A percentile compares a stretch with the other conserved stretches of the same genome.
These are phyloP conservation scores for Muraenolepis orangiensis DNA, from an alignment of 2,797 vertebrate species.

Conservation along the genomic window DNA sequence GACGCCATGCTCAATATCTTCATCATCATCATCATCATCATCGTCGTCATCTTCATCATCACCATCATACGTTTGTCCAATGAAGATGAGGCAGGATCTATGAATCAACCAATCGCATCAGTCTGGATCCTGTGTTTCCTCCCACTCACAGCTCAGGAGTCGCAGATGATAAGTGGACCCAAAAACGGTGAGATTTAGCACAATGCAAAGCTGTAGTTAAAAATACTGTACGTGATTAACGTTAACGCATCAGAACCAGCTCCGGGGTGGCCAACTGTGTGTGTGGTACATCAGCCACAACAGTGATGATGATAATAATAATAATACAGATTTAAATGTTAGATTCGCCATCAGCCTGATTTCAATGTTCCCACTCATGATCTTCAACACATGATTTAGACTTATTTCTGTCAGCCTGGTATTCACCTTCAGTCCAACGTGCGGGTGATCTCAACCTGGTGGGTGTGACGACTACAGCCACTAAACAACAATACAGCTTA, in stretches of 20 bases:
- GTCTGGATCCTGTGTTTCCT: constrained; percentile 1
- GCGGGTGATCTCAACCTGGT: not conserved
- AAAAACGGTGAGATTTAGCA: not conserved
- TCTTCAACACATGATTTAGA: not conserved
- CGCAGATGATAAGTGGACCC: not conserved
- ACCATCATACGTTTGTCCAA: constrained; percentile 4
- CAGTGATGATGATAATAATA: not conserved
- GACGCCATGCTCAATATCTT: constrained; percentile 17
- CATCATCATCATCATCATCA: not conserved
- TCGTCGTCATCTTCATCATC: constrained; percentile 6
- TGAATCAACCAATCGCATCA: constrained; percentile 3
- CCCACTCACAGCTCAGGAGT: constrained; percentile 2
- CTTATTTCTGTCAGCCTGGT: not conserved
- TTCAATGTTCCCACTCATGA: not conserved
- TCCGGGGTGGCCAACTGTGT: not conserved
- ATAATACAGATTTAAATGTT: not conserved
- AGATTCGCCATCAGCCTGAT: not conserved
- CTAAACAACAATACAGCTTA: not conserved
- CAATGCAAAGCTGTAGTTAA: not conserved
- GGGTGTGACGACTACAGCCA: not conserved
- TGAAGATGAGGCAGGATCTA: constrained; percentile 6
- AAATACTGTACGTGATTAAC: not conserved
- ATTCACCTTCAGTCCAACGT: not conserved
- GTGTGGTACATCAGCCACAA: not conserved
- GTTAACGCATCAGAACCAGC: not conserved